These are phyloP conservation scores for Sarcophaga caerulescens DNA, from an alignment of 2,888 invertebrate genomes.

Conservation along the genomic window DNA sequence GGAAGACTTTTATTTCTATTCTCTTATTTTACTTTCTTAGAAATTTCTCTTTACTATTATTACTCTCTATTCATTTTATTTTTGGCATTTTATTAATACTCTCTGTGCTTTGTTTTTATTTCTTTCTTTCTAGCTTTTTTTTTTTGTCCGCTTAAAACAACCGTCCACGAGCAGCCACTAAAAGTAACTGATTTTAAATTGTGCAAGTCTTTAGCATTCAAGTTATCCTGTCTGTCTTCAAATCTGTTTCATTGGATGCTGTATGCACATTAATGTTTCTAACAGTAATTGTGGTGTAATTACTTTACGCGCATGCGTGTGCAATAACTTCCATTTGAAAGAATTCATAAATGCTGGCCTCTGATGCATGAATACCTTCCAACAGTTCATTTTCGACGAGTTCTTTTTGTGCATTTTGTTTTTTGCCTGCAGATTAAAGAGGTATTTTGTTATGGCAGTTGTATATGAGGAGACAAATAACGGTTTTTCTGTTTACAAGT, in stretches of 20 bases:
- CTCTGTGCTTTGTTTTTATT: conserved; percentile 18
- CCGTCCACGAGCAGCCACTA: conserved; percentile 78
- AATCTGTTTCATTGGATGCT: conserved; percentile 49
- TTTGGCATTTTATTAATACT: background rate
- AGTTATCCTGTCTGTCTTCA: background rate
- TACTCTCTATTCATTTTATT: background rate
- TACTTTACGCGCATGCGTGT: conserved; percentile 59
- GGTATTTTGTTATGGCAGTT: background rate
- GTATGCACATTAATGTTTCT: conserved; percentile 7
- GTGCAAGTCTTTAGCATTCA: conserved; percentile 69
- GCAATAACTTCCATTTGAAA: background rate
- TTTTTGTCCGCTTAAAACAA: conserved; percentile 75
- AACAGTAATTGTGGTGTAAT: conserved; percentile 56
- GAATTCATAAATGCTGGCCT: conserved; percentile 56
- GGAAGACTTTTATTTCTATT: background rate
- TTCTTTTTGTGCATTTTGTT: background rate
- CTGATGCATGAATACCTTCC: conserved; percentile 50
- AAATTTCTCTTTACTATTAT: conserved; percentile 35
- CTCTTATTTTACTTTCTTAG: conserved; percentile 16
- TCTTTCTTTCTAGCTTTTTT: conserved; percentile 31
- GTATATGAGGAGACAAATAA: conserved; percentile 24
- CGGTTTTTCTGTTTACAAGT: background rate
- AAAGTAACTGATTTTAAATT: conserved; percentile 78
- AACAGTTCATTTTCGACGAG: conserved; percentile 67
- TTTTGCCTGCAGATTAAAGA: background rate